Evolutionary conservation across 2,113 vertebrate genomes (phyloP).

Genomic region (Hiodon alosoides): DNA sequence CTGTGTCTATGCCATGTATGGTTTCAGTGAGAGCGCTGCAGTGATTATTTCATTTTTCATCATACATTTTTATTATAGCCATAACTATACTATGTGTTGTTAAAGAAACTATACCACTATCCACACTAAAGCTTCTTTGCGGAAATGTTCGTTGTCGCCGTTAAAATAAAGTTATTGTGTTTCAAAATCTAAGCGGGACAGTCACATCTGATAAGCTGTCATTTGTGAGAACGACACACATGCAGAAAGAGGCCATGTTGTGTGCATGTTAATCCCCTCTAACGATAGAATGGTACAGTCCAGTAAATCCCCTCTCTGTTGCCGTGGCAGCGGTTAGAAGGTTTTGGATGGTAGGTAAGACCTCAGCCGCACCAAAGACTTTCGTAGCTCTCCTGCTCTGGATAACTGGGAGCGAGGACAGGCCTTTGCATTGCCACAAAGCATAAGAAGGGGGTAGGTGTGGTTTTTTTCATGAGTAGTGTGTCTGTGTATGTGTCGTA

Average conservation of each 20-base stretch:
- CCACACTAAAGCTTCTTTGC: slow-evolving; percentile 17
- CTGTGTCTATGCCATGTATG: too few species aligned
- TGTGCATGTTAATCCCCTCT: slow-evolving; percentile 71
- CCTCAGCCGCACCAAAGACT: slow-evolving; percentile 53
- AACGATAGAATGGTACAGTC: slow-evolving; percentile 76
- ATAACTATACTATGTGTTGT: too few species aligned
- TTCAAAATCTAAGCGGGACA: slow-evolving; percentile 53
- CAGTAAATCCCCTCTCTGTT: slow-evolving; percentile 80
- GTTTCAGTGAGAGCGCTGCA: too few species aligned
- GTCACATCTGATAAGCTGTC: slow-evolving; percentile 61
- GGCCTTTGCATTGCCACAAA: slow-evolving; percentile 46
- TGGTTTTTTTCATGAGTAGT: slow-evolving; percentile 15
- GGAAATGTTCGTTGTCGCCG: neutral
- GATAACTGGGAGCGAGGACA: slow-evolving; percentile 52
- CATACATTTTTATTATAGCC: too few species aligned
- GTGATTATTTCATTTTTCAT: too few species aligned
- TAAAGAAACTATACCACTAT: too few species aligned
- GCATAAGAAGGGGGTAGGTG: slow-evolving; percentile 62
- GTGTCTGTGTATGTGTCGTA: slow-evolving; percentile 20
- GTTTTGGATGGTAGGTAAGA: slow-evolving; percentile 67
- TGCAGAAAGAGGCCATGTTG: slow-evolving; percentile 62
- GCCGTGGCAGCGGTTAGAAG: slow-evolving; percentile 75
- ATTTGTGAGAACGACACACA: slow-evolving; percentile 50
- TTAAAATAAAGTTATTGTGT: slow-evolving; percentile 16
- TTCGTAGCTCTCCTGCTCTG: slow-evolving; percentile 52